Evolutionary conservation across 2,797 vertebrate genomes (phyloP).

Genomic region (Siniperca obscura): DNA sequence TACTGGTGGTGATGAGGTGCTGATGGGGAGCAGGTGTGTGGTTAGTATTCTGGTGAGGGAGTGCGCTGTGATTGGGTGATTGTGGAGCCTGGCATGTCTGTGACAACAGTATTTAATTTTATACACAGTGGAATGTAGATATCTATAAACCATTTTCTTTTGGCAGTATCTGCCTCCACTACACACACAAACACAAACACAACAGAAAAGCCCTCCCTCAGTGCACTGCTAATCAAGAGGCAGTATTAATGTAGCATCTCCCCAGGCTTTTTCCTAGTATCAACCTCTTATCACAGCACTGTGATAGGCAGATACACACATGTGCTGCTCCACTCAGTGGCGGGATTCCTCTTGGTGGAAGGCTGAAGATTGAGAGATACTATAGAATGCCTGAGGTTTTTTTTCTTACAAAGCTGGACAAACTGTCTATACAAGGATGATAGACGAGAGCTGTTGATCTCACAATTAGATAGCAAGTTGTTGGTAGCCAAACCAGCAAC

Average conservation of each 20-base stretch:
- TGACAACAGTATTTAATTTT: conserved; percentile 21
- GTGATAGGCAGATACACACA: conserved; percentile 49
- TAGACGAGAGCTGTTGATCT: not conserved
- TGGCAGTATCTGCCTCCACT: conserved; percentile 22
- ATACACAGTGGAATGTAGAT: conserved; percentile 7
- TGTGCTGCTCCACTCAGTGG: conserved; percentile 24
- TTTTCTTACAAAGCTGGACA: conserved; percentile 21
- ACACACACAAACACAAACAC: conserved; percentile 30
- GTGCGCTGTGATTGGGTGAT: too few relatives aligned
- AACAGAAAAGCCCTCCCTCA: conserved; percentile 19
- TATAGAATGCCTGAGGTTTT: conserved; percentile 23
- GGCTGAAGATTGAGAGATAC: conserved; percentile 51
- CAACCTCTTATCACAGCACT: conserved; percentile 55
- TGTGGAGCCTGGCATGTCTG: too few relatives aligned
- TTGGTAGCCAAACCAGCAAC: conserved; percentile 13
- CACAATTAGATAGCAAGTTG: not conserved
- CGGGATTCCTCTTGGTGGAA: conserved; percentile 34
- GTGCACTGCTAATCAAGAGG: conserved; percentile 54
- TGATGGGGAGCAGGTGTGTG: too few relatives aligned
- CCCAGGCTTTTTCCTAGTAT: conserved; percentile 40
- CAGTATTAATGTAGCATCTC: conserved; percentile 46
- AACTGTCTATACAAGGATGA: conserved; percentile 7
- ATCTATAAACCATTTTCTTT: conserved; percentile 21
- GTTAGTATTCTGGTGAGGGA: too few relatives aligned
- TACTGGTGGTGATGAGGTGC: too few relatives aligned